A percentile compares a stretch with the other conserved stretches of the same genome.
Evolutionary conservation across 2,888 invertebrate species (phyloP).

Genomic region (Resseliella maxima): DNA sequence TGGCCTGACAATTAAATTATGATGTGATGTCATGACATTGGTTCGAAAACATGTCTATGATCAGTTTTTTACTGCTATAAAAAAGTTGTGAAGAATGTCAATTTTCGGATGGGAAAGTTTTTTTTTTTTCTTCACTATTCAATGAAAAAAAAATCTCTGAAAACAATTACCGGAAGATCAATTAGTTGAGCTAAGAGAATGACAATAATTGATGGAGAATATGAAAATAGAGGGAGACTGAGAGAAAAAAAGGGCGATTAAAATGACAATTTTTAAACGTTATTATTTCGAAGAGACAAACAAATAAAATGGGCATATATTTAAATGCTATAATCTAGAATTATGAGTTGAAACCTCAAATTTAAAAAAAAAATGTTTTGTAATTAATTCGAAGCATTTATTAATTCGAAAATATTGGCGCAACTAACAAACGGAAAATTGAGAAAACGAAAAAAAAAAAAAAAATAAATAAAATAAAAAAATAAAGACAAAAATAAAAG

Average conservation of each 20-base stretch:
- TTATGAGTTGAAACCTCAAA: neutral
- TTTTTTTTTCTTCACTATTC: neutral
- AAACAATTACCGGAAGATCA: constrained; percentile 51
- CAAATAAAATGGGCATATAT: neutral
- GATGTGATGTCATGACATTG: neutral
- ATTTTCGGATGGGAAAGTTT: neutral
- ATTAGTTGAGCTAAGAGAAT: constrained; percentile 40
- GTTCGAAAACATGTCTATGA: neutral
- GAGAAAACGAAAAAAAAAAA: no score
- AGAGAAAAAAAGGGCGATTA: neutral
- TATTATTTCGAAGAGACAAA: neutral
- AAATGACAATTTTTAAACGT: constrained; percentile 18
- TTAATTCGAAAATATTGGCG: constrained; percentile 31
- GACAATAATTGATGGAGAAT: neutral
- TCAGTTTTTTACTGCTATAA: neutral
- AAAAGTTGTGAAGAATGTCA: neutral
- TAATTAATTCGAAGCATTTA: neutral
- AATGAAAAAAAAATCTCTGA: constrained; percentile 12
- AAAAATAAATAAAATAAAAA: no score
- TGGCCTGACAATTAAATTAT: neutral
- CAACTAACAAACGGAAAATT: neutral
- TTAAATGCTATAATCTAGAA: neutral
- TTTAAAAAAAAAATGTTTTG: neutral
- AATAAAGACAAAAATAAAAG: neutral
- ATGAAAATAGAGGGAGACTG: neutral